Conservation (phyloP, 2,113 vertebrate species). For the Actenoides hombroni region DNA sequence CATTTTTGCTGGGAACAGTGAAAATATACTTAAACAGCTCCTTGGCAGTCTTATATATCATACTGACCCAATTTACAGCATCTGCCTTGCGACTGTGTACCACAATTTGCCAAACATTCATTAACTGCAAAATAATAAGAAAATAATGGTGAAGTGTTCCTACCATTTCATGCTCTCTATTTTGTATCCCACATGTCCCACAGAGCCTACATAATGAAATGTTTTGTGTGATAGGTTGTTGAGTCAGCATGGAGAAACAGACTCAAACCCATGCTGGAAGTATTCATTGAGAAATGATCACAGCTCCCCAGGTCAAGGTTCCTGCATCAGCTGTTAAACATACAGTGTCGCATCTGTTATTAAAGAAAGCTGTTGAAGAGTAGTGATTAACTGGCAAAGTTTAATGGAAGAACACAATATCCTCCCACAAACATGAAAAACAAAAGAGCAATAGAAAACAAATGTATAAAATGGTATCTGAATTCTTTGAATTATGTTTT, state of each 20-base stretch:
- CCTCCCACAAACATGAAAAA: neutral
- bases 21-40: conserved; percentile 39
- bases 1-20: conserved; percentile 42
- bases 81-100: conserved; percentile 34
- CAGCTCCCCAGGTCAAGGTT: neutral
- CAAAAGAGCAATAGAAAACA: neutral
- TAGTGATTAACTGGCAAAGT: neutral
- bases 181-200: conserved; percentile 46
- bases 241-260: conserved; percentile 4
- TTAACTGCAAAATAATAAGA: conserved; percentile 47
- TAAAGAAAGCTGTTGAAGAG: neutral
- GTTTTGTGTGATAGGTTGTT: conserved; percentile 31
- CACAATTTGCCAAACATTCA: conserved; percentile 21
- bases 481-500: neutral
- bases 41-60: conserved; percentile 35
- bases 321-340: conserved; percentile 8
- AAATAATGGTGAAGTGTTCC: conserved; percentile 44
- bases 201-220: conserved; percentile 49
- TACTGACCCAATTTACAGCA: conserved; percentile 52
- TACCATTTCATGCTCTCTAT: conserved; percentile 19
- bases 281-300: neutral
- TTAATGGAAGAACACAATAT: neutral
- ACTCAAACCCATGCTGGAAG: conserved; percentile 1
- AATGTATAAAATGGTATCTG: neutral
- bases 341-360: neutral